Evolutionary conservation across 2,888 invertebrate genomes (phyloP).

Genomic region (Myathropa florea): DNA sequence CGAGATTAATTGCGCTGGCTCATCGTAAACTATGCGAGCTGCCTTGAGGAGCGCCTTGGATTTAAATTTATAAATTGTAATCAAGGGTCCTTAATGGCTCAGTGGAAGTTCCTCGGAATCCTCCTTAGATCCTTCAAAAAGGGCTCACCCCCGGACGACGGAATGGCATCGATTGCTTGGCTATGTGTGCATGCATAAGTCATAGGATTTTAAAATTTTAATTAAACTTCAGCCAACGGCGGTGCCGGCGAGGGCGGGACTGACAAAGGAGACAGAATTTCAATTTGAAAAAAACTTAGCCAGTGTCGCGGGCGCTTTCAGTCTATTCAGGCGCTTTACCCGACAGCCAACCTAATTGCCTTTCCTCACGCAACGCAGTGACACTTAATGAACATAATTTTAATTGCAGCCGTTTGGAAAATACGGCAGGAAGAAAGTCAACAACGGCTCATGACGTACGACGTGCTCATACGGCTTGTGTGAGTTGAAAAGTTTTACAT

Average conservation of each 20-base stretch:
- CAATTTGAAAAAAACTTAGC: neutral
- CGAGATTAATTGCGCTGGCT: neutral
- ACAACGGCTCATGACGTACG: conserved; percentile 16
- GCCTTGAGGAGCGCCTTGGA: neutral
- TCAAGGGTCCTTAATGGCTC: conserved; percentile 6
- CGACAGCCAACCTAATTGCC: conserved; percentile 26
- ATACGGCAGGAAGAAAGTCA: conserved; percentile 12
- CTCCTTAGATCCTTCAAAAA: neutral
- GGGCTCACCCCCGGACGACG: neutral
- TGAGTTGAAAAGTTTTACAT: neutral
- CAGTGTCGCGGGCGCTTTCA: neutral
- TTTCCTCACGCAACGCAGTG: conserved; percentile 36
- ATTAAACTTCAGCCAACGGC: conserved; percentile 31
- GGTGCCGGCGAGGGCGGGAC: neutral
- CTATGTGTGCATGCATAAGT: neutral
- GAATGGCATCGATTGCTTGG: conserved; percentile 3
- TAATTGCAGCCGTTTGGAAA: conserved; percentile 43
- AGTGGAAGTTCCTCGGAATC: neutral
- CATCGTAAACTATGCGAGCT: conserved; percentile 1
- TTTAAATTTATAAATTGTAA: conserved; percentile 9
- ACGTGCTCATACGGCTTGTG: neutral
- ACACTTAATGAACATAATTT: conserved; percentile 48
- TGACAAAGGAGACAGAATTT: conserved; percentile 1
- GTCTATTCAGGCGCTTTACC: neutral
- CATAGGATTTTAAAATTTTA: conserved; percentile 51